Conservation (phyloP, 2,888 invertebrate species). For the Quadroppia sp. region DNA sequence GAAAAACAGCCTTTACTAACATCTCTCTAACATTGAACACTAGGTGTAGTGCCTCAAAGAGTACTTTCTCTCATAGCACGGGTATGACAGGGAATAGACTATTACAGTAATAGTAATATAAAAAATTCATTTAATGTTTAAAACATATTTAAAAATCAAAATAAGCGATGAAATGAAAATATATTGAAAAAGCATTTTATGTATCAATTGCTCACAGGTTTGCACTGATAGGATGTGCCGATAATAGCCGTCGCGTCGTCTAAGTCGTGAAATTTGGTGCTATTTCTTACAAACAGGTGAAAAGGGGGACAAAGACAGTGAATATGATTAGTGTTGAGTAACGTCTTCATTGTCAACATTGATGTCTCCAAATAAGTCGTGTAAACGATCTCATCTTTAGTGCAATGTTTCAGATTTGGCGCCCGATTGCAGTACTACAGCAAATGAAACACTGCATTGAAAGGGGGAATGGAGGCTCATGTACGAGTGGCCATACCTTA, state of each 20-base stretch:
- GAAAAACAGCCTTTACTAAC: too few species aligned
- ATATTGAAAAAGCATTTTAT: too few species aligned
- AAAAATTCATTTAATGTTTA: too few species aligned
- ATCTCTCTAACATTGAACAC: too few species aligned
- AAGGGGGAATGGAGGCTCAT: too few species aligned
- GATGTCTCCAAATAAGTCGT: slow-evolving; percentile 40
- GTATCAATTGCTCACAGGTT: slow-evolving; percentile 42
- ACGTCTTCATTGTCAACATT: slow-evolving; percentile 39
- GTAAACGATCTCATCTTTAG: slow-evolving; percentile 40
- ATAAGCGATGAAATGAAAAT: too few species aligned
- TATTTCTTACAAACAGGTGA: slow-evolving; percentile 41
- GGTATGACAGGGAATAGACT: too few species aligned
- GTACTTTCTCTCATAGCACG: too few species aligned
- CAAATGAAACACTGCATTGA: background rate
- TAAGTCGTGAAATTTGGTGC: slow-evolving; percentile 40
- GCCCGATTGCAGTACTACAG: slow-evolving; percentile 42
- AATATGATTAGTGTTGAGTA: slow-evolving; percentile 39
- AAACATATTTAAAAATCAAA: too few species aligned
- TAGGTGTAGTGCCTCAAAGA: too few species aligned
- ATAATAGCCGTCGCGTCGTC: slow-evolving; percentile 39
- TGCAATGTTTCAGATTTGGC: slow-evolving; percentile 40
- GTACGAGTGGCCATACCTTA: too few species aligned
- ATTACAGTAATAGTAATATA: too few species aligned
- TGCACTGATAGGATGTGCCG: slow-evolving; percentile 40
- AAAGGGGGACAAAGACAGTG: slow-evolving; percentile 43